Evolutionary conservation across 2,113 vertebrate species (phyloP), one percentile per base, ranked within the genome.

Genomic region (Hippolais icterina): DNA sequence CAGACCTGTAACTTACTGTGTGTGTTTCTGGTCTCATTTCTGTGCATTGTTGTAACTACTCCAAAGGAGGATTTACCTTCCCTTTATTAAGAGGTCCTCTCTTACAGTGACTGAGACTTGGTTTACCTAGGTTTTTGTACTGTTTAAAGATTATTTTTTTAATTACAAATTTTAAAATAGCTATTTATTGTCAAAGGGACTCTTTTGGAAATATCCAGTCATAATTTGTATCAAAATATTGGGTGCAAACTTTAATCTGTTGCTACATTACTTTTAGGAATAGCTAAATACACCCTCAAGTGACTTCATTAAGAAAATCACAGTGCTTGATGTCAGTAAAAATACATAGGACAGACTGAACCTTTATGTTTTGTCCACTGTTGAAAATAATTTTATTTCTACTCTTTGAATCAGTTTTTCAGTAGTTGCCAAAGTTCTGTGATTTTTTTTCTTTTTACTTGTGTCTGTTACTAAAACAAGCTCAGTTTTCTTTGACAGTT

Each of bases 91-190:
- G 57, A 90, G 12, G 42, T 93, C 41, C 47, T 91, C 50, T 83
- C 57, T 80, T 54, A 77, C 6, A 69, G 37, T 72, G 65, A 72
- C 21, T 44, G 90, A 87, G 69, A 52, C 22, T 93, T 82, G 87
- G 66, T 69, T 94, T 93, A 88, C 76, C 68, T 82, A 25, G 41
- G 24, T 91, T 93, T 96, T 96, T 63, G 84, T 94, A 95, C 78
- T 82, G 41, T 87, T 94, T 77, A 74, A 93, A 95, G 47, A 74
- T 50, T 70, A 21, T 70, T 70, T 74, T 87, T 92, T 89, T 69
- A 61, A 87, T 82, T 60, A 60, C 14, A 33, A 70, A 65, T 53
- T 90, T 93, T 44, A 57, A 83, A 85, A 77, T 61, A 89, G 85
- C 31, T 93, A 44, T 88, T 94, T 94, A 89, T n/a, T 82, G 46